A percentile compares a stretch with the other conserved stretches of the same genome.
Evolutionary conservation across 2,888 invertebrate species (phyloP).

Genomic region (Parnassius smintheus): DNA sequence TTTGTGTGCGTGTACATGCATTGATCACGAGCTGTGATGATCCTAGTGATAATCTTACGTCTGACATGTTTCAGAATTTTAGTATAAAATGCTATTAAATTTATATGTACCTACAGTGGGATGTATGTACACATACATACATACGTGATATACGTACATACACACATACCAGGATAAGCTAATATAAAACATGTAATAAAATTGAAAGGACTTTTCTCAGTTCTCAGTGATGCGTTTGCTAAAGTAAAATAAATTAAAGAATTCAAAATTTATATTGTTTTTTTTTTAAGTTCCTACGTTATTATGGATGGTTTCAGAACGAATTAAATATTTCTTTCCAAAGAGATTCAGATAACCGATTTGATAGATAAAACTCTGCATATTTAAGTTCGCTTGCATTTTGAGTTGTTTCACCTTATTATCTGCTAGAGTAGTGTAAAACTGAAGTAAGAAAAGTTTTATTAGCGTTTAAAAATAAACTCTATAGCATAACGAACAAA

Average conservation of each 20-base stretch:
- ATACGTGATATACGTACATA: no score
- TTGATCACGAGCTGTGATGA: no score
- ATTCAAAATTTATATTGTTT: constrained; percentile 12
- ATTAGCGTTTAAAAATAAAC: constrained; percentile 6
- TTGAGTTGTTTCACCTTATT: constrained; percentile 75
- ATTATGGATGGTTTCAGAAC: constrained; percentile 18
- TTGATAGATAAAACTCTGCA: constrained; percentile 44
- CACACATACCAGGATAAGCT: no score
- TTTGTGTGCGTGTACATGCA: no score
- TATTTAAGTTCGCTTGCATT: constrained; percentile 55
- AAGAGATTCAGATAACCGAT: constrained; percentile 41
- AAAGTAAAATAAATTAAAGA: constrained; percentile 8
- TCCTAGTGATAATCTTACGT: no score
- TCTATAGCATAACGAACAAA: background rate
- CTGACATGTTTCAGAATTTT: no score
- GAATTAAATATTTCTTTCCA: constrained; percentile 31
- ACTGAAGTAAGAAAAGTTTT: constrained; percentile 25
- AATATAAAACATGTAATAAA: no score
- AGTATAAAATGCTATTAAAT: no score
- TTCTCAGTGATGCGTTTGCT: no score
- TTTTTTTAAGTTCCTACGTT: constrained; percentile 11
- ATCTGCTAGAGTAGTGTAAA: constrained; percentile 63
- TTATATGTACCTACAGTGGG: no score
- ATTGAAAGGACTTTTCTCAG: no score
- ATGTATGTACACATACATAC: no score